Base-by-base conservation (phyloP, 2,888 invertebrate species). In the Dryomyza anilis region DNA sequence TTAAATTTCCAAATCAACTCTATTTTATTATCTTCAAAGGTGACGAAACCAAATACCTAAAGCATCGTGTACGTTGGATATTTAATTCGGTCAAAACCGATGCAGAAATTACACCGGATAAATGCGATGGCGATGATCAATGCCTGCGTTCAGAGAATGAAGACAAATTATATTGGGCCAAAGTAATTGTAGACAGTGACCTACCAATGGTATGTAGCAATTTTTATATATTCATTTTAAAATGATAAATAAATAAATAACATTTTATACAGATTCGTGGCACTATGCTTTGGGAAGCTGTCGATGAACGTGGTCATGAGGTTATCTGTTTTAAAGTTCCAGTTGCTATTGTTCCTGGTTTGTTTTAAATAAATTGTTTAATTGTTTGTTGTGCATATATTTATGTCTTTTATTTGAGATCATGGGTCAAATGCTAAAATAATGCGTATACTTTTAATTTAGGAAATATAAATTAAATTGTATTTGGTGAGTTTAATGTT, bases 261-360 rank as follows among this genome's bases (percentile, higher is more conserved):
- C 21, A 33, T 23, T 48, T 6, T 55, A 72, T 73, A 16, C 67
- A 93, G 81, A 74, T 78, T 69, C 71, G 65, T 12, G 81, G 82
- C 39, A 74, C 69, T 10, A 80, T 81, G 78, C 55, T 74, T n/a
- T 81, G 81, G 81, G 77, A 79, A 66, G 78, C 80, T 16, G 72
- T 72, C 27, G 73, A 81, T 67, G 72, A 74, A 63, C 66, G 69
- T 5, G 68, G 74, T 30, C 64, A 71, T 52, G 73, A 73, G 66
- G 76, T 81, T 57, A 76, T 81, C 66, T 81, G 81, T 60, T 81
- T 82, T 65, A 77, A 79, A 73, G 76, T 81, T 66, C 82, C 81
- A 58, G 74, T 81, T 57, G 52, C 66, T 65, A 73, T 79, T n/a
- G n/a, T n/a, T n/a, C n/a, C n/a, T n/a, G n/a, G n/a, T n/a, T n/a